These are phyloP conservation scores for Urocynchramus pylzowi DNA, from an alignment of 2,113 vertebrate genomes.

Conservation along the genomic window DNA sequence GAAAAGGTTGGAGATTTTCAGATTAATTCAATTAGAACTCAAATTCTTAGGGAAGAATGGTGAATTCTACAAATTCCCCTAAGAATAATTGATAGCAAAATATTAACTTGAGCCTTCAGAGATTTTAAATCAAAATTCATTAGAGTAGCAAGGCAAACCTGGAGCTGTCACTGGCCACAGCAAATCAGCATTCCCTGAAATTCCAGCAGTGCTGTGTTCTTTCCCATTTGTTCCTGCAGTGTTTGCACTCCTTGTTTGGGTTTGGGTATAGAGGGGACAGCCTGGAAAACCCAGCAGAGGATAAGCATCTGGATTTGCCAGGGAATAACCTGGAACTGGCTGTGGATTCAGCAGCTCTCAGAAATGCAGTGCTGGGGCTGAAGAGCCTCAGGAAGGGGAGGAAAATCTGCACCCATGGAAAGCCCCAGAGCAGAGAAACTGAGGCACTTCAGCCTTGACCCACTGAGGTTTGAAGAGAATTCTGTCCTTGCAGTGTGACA, in stretches of 20 bases:
- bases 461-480: background rate
- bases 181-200: background rate
- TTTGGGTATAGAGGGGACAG: background rate
- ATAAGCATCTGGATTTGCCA: background rate
- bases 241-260: background rate
- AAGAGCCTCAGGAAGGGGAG: background rate
- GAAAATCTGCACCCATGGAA: background rate
- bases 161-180: background rate
- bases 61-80: background rate
- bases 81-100: background rate
- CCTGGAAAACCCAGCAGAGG: background rate
- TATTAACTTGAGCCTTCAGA: background rate
- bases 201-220: background rate
- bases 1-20: background rate
- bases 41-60: background rate
- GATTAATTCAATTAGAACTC: background rate
- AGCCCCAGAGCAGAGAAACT: background rate
- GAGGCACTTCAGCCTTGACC: background rate
- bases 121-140: background rate
- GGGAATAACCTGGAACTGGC: background rate
- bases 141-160: background rate
- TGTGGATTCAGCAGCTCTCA: background rate
- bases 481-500: background rate
- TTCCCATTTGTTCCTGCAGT: background rate
- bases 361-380: background rate